Percentiles rank a stretch among this genome's conserved stretches.
Conservation (phyloP, 2,797 vertebrate genomes). For the Xerus rutilus region DNA sequence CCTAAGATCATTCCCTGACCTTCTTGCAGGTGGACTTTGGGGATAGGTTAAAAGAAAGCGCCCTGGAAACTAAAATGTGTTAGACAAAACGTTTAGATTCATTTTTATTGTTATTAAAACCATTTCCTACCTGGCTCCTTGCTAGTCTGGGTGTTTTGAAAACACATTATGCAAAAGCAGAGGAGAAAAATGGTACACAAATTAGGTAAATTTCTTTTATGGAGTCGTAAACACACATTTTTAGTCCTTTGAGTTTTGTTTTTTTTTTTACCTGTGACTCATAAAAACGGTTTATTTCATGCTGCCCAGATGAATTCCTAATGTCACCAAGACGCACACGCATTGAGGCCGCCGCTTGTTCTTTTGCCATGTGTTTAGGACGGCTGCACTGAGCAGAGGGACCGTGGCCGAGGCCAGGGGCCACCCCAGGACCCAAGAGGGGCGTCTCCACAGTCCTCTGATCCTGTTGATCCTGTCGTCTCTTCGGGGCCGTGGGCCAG, state of each 20-base stretch:
- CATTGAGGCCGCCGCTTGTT: rapidly evolving
- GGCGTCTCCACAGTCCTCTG: neutral
- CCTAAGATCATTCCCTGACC: rapidly evolving
- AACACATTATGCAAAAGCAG: neutral
- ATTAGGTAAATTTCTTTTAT: constrained; percentile 47
- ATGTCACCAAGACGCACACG: neutral
- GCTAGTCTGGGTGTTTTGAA: neutral
- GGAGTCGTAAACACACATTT: constrained; percentile 59
- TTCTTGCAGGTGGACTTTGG: neutral
- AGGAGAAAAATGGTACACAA: neutral
- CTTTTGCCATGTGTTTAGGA: neutral
- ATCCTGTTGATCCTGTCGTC: neutral
- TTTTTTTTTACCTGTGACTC: constrained; percentile 53
- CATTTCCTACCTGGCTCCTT: neutral
- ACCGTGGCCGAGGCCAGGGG: neutral
- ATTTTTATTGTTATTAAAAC: constrained; percentile 2
- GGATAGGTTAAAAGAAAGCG: neutral
- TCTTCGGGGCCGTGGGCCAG: neutral
- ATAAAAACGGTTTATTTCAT: constrained; percentile 68
- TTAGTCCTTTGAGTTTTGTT: constrained; percentile 43
- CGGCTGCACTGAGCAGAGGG: neutral
- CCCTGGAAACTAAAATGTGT: neutral
- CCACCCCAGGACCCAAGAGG: neutral
- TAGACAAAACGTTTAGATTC: neutral
- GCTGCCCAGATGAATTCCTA: constrained; percentile 52